A percentile compares a stretch with the other conserved stretches of the same genome.
Conservation (phyloP, 2,113 vertebrate species). For the Clinocottus analis region DNA sequence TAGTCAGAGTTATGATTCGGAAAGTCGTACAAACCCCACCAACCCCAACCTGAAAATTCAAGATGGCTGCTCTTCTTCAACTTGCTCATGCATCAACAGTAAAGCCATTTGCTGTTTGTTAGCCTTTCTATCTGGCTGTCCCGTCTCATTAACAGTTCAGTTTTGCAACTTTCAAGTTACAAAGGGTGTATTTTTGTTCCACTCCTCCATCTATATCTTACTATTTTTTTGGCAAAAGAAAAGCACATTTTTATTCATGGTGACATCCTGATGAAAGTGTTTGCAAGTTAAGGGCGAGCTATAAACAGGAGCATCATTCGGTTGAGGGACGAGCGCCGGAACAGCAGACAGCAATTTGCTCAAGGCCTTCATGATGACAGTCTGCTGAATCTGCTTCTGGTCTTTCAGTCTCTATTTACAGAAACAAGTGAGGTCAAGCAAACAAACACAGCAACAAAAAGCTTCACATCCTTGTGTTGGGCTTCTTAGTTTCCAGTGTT, state of each 20-base stretch:
- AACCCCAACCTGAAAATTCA: background rate
- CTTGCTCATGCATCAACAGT: background rate
- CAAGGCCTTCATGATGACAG: conserved; percentile 16
- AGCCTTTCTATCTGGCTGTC: background rate
- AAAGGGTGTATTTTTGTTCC: too few relatives aligned
- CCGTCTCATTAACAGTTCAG: too few relatives aligned
- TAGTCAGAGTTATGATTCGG: too few relatives aligned
- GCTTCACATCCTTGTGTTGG: conserved; percentile 6
- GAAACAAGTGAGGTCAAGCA: conserved; percentile 35
- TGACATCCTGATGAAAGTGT: background rate
- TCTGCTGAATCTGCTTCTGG: background rate
- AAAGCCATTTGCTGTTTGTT: background rate
- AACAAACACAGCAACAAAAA: conserved; percentile 45
- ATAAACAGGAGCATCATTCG: background rate
- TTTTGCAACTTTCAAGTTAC: background rate
- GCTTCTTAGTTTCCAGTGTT: conserved; percentile 21
- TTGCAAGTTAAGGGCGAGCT: background rate
- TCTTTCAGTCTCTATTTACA: conserved; percentile 35
- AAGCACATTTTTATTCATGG: background rate
- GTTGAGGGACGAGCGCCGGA: background rate
- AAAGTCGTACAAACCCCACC: background rate
- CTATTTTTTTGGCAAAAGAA: background rate
- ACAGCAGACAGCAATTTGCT: conserved; percentile 22
- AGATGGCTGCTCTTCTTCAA: background rate
- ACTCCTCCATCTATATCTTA: background rate